Base-by-base conservation (phyloP, 2,797 vertebrate species). In the Sebastolobus altivelis region DNA sequence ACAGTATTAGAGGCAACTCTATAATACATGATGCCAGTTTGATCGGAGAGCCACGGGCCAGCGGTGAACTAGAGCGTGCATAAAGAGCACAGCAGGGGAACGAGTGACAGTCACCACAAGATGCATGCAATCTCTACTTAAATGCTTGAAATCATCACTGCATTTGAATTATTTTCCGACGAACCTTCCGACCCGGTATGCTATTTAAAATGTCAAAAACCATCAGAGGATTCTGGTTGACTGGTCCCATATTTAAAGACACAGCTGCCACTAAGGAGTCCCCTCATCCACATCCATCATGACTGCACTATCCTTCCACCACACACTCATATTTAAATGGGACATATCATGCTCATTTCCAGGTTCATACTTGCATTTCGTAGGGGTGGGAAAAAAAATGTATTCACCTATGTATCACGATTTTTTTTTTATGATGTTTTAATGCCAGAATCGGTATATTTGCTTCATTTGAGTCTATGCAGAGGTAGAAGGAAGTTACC, bases 21-120 rank as follows among this genome's bases (percentile, higher is more conserved):
- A 78, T 75, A 66, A 78, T 84, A 70, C 8, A 84, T 79, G 80
- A 85, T 62, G 77, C 63, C 73, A 43, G 70, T 85, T 78, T 69
- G 79, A 84, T 66, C 62, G 79, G 27, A 25, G 66, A 77, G 84
- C 88, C 82, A 85, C 54, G 14, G 89, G 91, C 84, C 71, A 79
- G 68, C 14, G 33, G 87, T 80, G 89, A 93, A 94, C 54, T 93
- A 72, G 93, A 92, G 92, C 92, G 18, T 88, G 85, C 38, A 84
- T 87, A 86, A 93, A 80, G 61, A 54, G 77, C 83, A 63, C 72
- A 84, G 84, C 81, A 59, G 81, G 70, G 72, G 29, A 61, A 62
- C 1, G 1, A 75, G 79, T 69, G 77, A 85, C 87, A 65, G 69
- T 35, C 71, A 71, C 65, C 73, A 82, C 46, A 83, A 76, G 72